Conservation (phyloP, 2,888 invertebrate species). For the Bugula neritina region DNA sequence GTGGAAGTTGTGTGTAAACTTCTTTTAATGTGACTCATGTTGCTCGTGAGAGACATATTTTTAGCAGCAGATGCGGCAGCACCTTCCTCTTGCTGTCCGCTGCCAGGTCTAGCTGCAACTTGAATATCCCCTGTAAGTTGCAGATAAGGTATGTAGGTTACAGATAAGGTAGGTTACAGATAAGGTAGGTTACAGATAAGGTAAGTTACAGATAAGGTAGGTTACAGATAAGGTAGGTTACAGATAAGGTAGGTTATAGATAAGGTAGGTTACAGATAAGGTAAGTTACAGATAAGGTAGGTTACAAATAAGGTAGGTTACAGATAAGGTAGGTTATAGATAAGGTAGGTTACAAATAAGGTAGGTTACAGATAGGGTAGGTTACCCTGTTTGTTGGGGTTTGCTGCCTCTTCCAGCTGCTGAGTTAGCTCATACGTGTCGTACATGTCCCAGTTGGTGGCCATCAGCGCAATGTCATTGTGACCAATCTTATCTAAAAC, state of each 20-base stretch:
- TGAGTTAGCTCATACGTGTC: constrained; percentile 41
- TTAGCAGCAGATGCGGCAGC: neutral
- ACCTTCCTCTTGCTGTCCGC: neutral
- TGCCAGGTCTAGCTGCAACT: constrained; percentile 2
- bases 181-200: no score
- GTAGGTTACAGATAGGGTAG: neutral
- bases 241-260: no score
- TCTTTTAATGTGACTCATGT: neutral
- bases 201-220: no score
- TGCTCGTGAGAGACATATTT: neutral
- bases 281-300: no score
- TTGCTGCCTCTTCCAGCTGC: constrained; percentile 17
- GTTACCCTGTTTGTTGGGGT: constrained; percentile 14
- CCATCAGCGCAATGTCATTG: constrained; percentile 40
- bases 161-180: no score
- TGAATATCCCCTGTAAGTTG: neutral
- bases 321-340: no score
- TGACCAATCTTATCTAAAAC: constrained; percentile 17
- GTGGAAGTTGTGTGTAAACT: constrained; percentile 6
- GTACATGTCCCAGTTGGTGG: constrained; percentile 52
- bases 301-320: no score
- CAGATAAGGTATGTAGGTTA: no score
- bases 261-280: no score
- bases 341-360: no score
- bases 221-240: no score